Evolutionary conservation across 2,113 vertebrate genomes (phyloP), one percentile per base, ranked within the genome.

Genomic region (Capra hircus): DNA sequence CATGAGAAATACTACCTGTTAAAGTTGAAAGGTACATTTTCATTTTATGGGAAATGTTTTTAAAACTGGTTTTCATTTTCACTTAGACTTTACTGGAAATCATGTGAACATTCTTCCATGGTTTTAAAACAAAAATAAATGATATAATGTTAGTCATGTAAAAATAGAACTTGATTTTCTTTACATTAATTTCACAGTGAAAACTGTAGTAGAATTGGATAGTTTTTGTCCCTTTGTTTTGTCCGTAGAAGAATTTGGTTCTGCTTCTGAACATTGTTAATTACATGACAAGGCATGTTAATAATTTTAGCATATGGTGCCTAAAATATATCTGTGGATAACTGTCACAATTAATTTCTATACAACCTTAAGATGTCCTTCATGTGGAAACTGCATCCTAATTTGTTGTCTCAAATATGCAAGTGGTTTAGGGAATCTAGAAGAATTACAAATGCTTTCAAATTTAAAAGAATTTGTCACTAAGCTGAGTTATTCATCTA

Each of bases 1-100:
- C 28, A 81, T 77, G 40, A 95, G 52, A 88, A 97, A 60, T 88
- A 85, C 2, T 84, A n/a, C 33, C 40, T 7, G 1, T 23, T 48
- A 30, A 84, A 95, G 36, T 78, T 82, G 53, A 89, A 90, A 89
- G 21, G 57, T 50, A 74, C 7, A 23, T 85, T 93, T 96, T 97
- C 19, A 60, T 88, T 94, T 95, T 60, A 11, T 91, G 59, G 81
- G 45, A 89, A 94, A 43, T 88, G 25, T 60, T 97, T 91, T 96
- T 48, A 92, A 97, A 81, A 92, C 12, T 85, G 43, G 15, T 84
- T 96, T 98, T 92, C 43, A 53, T 86, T 97, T 97, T 90, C 87
- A 92, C 88, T 92, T 53, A 82, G 59, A 67, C 28, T 64, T 92
- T 89, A 95, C 78, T 93, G 64, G 45, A 87, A 89, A 83, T 96